phyloP scores from a whole-genome alignment of 2,888 invertebrate genomes.

The Euphydryas editha region DNA sequence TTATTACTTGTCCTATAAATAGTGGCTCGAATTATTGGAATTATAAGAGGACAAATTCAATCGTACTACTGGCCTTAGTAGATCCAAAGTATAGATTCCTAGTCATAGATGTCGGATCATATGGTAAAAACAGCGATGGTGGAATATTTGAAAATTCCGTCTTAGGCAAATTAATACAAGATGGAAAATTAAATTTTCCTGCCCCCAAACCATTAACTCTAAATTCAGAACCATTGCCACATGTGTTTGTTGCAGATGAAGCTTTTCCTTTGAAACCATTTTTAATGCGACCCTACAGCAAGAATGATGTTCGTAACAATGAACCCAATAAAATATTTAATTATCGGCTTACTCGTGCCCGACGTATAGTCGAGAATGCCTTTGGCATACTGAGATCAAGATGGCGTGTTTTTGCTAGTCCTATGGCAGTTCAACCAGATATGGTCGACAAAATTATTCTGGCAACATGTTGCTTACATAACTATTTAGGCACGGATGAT shows the following conservation, averaged over 20 bases:
- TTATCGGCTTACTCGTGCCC: constrained; percentile 29
- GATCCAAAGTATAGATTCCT: constrained; percentile 40
- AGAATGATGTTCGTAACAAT: constrained; percentile 21
- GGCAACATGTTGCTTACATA: constrained; percentile 21
- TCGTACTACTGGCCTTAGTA: constrained; percentile 40
- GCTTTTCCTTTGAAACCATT: background rate
- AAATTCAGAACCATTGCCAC: constrained; percentile 11
- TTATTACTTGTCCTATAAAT: constrained; percentile 39
- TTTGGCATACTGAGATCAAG: constrained; percentile 4
- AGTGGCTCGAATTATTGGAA: constrained; percentile 40
- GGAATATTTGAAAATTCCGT: constrained; percentile 14
- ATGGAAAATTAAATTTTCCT: constrained; percentile 13
- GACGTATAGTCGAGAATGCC: background rate
- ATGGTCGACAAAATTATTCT: constrained; percentile 20
- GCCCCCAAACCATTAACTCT: constrained; percentile 4
- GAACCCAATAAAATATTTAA: constrained; percentile 36
- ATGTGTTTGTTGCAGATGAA: constrained; percentile 2
- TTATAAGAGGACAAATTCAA: constrained; percentile 41
- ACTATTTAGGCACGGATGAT: constrained; percentile 15
- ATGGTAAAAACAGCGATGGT: constrained; percentile 12
- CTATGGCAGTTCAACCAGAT: constrained; percentile 19
- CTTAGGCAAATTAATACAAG: constrained; percentile 10
- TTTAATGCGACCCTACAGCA: constrained; percentile 9
- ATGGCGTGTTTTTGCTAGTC: constrained; percentile 17
- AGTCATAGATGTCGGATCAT: constrained; percentile 21